A percentile compares a stretch with the other conserved stretches of the same genome.
Conservation (phyloP, 2,113 vertebrate species). For the Halcyon senegalensis region DNA sequence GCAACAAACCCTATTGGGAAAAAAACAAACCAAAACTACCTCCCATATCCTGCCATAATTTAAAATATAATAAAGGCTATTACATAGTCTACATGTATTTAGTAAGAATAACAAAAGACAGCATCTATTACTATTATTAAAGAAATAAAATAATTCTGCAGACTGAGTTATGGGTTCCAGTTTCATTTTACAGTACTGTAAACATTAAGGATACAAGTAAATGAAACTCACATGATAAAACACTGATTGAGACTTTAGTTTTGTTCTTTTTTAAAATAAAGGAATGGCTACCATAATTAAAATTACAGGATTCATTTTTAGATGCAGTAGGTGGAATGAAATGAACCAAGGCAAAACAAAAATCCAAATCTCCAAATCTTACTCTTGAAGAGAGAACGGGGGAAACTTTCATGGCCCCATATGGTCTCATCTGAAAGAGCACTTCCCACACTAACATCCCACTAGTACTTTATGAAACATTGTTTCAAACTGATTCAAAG, state of each 20-base stretch:
- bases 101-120: neutral
- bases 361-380: neutral
- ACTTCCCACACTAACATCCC: conserved; percentile 50
- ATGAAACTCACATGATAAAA: neutral
- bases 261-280: neutral
- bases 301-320: conserved; percentile 27
- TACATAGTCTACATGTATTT: neutral
- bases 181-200: neutral
- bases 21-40: neutral
- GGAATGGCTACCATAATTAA: neutral
- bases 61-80: neutral
- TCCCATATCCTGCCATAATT: neutral
- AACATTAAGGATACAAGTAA: neutral
- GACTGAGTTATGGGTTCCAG: neutral
- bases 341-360: conserved; percentile 36
- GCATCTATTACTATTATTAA: neutral
- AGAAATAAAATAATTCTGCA: neutral
- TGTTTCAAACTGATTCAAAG: conserved; percentile 43
- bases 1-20: neutral
- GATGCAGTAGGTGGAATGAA: conserved; percentile 21
- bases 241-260: neutral
- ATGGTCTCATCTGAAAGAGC: conserved; percentile 59
- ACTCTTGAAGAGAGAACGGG: conserved; percentile 30
- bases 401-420: conserved; percentile 35
- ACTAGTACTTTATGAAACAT: conserved; percentile 14